Evolutionary conservation across 2,888 invertebrate species (phyloP), one percentile per base, ranked within the genome.

Genomic region (Pseudanteris insignis): DNA sequence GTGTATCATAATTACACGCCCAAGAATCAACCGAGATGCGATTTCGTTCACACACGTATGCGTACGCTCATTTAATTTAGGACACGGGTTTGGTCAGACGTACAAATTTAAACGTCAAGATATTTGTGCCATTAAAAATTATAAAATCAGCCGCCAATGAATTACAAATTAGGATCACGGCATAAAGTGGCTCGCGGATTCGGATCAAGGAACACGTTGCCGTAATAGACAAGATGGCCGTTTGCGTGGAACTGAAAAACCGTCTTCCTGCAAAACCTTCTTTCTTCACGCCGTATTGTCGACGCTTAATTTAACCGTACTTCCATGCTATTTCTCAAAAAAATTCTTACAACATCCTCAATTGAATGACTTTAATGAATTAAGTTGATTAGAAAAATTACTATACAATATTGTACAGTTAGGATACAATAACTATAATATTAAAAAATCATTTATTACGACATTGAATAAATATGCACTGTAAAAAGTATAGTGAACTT

Each of bases 31-130:
- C n/a, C n/a, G n/a, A n/a, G n/a, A n/a, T n/a, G n/a, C 11, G 13
- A 29, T 12, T 32, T 5, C 30, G 13, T 29, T 29, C 29, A 29
- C 9, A 29, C 7, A 8, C 10, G 11, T 8, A 28, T 13, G 7
- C 12, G 3, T 32, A 14, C 9, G 5, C n/a, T 32, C 13, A 15
- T 32, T n/a, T n/a, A 32, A 32, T 32, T 32, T 32, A 32, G 32
- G 15, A 32, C 32, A 9, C 32, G 15, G n/a, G 14, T 32, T 32
- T 32, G 15, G 32, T 14, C 15, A 32, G 14, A 2, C 15, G 32
- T n/a, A 14, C 32, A 32, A 32, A 14, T 32, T 32, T 32, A 32
- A 32, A 14, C 32, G 14, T 32, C 14, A 32, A 32, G 32, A 14
- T 32, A 32, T 32, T 32, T 32, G 15, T n/a, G 32, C n/a, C 32